Conservation (phyloP, 2,797 vertebrate genomes). For the Paramormyrops hopkinsi region DNA sequence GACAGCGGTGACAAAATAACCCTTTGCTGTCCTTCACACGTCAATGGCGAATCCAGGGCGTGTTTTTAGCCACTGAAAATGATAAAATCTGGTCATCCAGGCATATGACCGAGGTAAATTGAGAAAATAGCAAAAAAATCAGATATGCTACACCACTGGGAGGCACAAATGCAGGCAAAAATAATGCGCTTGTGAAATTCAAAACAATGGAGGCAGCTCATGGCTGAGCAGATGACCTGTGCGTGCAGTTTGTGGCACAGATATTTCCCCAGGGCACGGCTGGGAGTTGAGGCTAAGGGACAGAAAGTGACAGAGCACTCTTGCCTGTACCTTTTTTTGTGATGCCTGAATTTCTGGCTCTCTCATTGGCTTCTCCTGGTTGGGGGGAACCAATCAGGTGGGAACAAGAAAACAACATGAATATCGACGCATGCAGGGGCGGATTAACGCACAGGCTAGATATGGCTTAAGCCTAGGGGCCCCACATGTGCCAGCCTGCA, state of each 20-base stretch:
- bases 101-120: not conserved
- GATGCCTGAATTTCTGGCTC: conserved; percentile 39
- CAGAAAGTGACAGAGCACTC: not conserved
- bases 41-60: not conserved
- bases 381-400: not conserved
- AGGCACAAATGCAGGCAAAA: not conserved
- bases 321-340: conserved; percentile 45
- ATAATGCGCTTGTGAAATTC: not conserved
- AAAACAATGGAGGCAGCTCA: not conserved
- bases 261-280: not conserved
- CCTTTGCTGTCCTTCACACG: not conserved
- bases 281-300: not conserved
- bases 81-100: not conserved
- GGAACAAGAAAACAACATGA: not conserved
- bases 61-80: not conserved
- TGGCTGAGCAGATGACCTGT: not conserved
- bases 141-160: not conserved
- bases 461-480: too few species aligned
- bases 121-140: not conserved
- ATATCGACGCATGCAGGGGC: not conserved
- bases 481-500: too few species aligned
- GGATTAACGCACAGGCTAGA: too few species aligned
- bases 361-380: conserved; percentile 33
- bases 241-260: not conserved
- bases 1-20: not conserved